These are phyloP conservation scores for Centruroides sculpturatus DNA, from an alignment of 1,140 invertebrate species.

Conservation along the genomic window DNA sequence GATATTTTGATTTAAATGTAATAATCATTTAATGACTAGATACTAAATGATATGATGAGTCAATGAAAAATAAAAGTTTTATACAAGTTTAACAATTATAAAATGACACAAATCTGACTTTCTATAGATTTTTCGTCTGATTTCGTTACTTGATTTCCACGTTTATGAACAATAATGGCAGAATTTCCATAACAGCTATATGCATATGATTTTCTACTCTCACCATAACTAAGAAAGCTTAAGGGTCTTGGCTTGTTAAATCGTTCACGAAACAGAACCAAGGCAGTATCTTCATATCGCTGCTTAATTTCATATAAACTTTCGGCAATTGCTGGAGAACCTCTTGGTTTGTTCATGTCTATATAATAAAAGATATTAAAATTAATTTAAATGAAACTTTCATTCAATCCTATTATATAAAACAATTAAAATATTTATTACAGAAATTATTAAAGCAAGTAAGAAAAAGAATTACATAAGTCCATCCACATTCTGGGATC, in stretches of 20 bases:
- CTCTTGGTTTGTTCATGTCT: constrained; percentile 21
- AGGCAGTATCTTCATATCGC: constrained; percentile 30
- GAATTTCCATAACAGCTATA: constrained; percentile 34
- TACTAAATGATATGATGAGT: no score
- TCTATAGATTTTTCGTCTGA: constrained; percentile 22
- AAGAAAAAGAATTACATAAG: no score
- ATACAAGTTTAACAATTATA: constrained; percentile 6
- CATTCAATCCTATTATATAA: no score
- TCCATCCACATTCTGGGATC: no score
- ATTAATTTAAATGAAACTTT: no score
- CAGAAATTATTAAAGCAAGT: no score
- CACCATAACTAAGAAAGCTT: constrained; percentile 27
- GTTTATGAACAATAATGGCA: constrained; percentile 27
- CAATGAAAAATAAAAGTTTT: no score
- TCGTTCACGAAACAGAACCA: constrained; percentile 26
- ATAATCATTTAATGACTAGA: no score
- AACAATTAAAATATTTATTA: no score
- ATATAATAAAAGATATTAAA: no score
- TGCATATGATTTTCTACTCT: constrained; percentile 28
- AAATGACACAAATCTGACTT: constrained; percentile 21
- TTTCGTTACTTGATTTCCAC: constrained; percentile 14
- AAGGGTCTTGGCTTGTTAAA: constrained; percentile 15
- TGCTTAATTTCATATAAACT: constrained; percentile 23
- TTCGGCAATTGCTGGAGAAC: constrained; percentile 10
- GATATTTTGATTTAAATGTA: no score